Evolutionary conservation across 2,113 vertebrate species (phyloP), one percentile per base, ranked within the genome.

Genomic region (Hiodon tergisus): DNA sequence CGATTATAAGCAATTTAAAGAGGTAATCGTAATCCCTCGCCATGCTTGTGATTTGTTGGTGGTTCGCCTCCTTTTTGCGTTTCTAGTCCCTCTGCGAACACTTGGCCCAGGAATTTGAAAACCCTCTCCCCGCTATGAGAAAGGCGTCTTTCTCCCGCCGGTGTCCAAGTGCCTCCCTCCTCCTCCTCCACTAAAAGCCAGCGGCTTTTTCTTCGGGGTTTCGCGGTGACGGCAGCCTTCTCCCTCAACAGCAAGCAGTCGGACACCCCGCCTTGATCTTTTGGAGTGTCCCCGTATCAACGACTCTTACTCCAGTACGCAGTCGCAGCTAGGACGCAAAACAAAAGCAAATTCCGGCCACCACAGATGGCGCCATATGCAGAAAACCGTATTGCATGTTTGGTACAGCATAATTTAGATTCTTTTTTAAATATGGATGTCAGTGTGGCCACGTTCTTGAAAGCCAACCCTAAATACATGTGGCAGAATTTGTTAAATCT

Each of bases 1-100:
- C 92, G 85, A 93, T 93, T 84, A 93, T 93, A 78, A 93, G 91
- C 83, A 93, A 86, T 84, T 93, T 93, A 84, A 93, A 93, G 81
- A 93, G 91, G 82, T 93, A 91, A 84, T 93, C 92, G 83, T 93
- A 93, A 81, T 93, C 92, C 89, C 92, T 83, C 87, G 92, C 92
- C 92, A 93, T 93, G 70, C 57, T 78, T 81, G 84, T 84, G 80
- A 81, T 73, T 73, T 73, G 46, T 53, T 61, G 60, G n/a, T 3
- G 72, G n/a, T 46, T 50, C 72, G 52, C 60, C 54, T 61, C 60
- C 51, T 51, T 59, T 55, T 31, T 55, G 17, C 69, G 47, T 31
- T 16, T 13, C 50, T 46, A 17, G 4, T 63, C 50, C 31, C 60
- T 63, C n/a, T 54, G 16, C 60, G 8, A 73, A 73, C 72, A 54